Base-by-base conservation (phyloP, 2,113 vertebrate species). In the Phyllopteryx taeniolatus region DNA sequence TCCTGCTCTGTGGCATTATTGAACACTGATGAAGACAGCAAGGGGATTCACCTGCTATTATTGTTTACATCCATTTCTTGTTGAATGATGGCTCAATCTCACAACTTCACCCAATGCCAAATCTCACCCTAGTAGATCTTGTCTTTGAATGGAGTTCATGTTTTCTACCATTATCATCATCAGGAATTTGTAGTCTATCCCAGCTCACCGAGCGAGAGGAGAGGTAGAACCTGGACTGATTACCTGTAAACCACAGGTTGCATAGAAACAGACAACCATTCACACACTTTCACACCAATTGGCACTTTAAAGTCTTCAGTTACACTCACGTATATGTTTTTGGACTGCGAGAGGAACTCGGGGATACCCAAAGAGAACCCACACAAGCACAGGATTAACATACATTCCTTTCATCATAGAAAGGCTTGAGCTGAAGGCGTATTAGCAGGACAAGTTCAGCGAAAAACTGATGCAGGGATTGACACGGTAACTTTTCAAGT, bases 11-110 rank as follows among this genome's bases (percentile, higher is more conserved):
- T 20, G 2, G 14, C 13, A 13, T 47, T 35, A 27, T 46, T 68
- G 35, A 70, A 64, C 51, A 33, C 9, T 12, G 17, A 53, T 7
- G 31, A 74, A 69, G 61, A 76, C 67, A 15, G n/a, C 63, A 49
- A 71, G 2, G 14, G 31, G 9, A 63, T 53, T 74, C 57, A 68
- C 19, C 68, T 78, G 33, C 31, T 42, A 64, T 57, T 56, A 63
- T 62, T 56, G 46, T 60, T 61, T 44, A 59, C 57, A 63, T 46
- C 27, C 12, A 33, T 72, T 33, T 66, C 59, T 74, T 61, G 20
- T 68, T 53, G 57, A 68, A 12, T 0, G 2, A 67, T 35, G 19
- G 14, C 56, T 5, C 33, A 39, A 75, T 70, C n/a, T 61, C 59
- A 31, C 15, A 51, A 43, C 70, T 14, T 56, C 42, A 17, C 7